These are phyloP conservation scores for Drosophila prolongata DNA, from an alignment of 2,888 invertebrate genomes.

Conservation along the genomic window DNA sequence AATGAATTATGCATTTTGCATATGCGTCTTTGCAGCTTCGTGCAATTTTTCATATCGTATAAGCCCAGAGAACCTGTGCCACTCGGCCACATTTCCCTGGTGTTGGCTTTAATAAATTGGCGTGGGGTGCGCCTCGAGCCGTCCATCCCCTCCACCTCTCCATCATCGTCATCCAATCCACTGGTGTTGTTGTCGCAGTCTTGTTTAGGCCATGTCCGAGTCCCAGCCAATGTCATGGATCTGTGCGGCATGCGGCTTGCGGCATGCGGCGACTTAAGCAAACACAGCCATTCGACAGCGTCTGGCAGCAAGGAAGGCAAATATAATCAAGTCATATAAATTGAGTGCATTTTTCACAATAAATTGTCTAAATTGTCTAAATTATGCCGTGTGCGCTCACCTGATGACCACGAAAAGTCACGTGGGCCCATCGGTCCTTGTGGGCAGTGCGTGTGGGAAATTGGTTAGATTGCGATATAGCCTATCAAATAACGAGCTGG, in stretches of 20 bases:
- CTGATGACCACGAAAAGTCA: slow-evolving; percentile 31
- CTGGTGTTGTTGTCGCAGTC: slow-evolving; percentile 46
- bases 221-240: slow-evolving; percentile 64
- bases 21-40: slow-evolving; percentile 64
- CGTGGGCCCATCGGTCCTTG: slow-evolving; percentile 10
- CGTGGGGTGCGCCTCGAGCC: slow-evolving; percentile 76
- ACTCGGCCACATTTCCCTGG: slow-evolving; percentile 51
- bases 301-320: slow-evolving; percentile 49
- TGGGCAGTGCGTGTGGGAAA: slow-evolving; percentile 52
- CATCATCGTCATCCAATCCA: slow-evolving; percentile 19
- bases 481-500: too few relatives aligned
- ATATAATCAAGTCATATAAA: slow-evolving; percentile 80
- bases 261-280: slow-evolving; percentile 60
- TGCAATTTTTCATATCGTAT: slow-evolving; percentile 65
- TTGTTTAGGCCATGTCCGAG: slow-evolving; percentile 50
- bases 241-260: slow-evolving; percentile 29
- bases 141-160: slow-evolving; percentile 22
- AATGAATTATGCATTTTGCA: slow-evolving; percentile 81
- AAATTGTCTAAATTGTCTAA: slow-evolving; percentile 77
- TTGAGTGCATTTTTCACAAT: slow-evolving; percentile 77
- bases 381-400: slow-evolving; percentile 62
- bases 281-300: slow-evolving; percentile 51
- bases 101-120: slow-evolving; percentile 79
- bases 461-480: not conserved
- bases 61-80: slow-evolving; percentile 29